Evolutionary conservation across 2,797 vertebrate species (phyloP).

Genomic region (Sardinella longiceps): DNA sequence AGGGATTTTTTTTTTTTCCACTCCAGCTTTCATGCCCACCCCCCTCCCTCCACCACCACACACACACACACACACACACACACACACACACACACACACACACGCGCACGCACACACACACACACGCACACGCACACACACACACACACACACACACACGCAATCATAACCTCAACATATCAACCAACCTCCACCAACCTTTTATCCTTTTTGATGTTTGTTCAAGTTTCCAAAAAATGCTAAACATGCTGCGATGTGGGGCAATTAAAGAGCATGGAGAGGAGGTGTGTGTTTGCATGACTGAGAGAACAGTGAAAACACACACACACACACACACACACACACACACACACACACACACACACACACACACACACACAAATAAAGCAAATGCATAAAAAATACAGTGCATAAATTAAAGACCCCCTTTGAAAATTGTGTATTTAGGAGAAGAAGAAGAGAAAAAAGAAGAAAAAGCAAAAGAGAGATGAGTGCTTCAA

Average conservation of each 20-base stretch:
- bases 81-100: neutral
- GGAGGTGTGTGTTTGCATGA: neutral
- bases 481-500: too few species aligned
- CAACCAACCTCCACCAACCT: neutral
- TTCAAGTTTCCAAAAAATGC: constrained; percentile 51
- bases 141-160: neutral
- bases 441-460: neutral
- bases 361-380: neutral
- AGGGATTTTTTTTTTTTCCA: constrained; percentile 4
- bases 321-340: neutral
- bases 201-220: constrained; percentile 53
- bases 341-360: neutral
- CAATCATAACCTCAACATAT: neutral
- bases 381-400: too few species aligned
- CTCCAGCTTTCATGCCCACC: neutral
- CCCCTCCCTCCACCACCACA: neutral
- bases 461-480: neutral
- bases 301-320: neutral
- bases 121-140: neutral
- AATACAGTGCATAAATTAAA: neutral
- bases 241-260: constrained; percentile 47
- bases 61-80: neutral
- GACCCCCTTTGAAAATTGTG: neutral
- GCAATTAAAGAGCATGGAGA: constrained; percentile 50
- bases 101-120: neutral